These are phyloP conservation scores for Cyrtorhinus lividipennis DNA, from an alignment of 1,140 invertebrate genomes.

Conservation along the genomic window DNA sequence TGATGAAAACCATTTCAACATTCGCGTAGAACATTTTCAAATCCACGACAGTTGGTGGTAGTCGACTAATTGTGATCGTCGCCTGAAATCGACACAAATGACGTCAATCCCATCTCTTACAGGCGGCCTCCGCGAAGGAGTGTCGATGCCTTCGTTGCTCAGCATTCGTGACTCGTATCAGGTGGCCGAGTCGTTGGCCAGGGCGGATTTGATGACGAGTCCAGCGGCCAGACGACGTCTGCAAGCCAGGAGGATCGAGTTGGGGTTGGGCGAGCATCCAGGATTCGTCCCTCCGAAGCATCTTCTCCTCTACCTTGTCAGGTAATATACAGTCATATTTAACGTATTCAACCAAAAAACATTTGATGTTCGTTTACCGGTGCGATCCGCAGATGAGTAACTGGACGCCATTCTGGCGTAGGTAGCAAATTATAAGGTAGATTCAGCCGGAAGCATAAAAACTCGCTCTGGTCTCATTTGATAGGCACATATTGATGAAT, in stretches of 20 bases:
- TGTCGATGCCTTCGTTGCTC: constrained; percentile 24
- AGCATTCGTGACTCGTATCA: constrained; percentile 36
- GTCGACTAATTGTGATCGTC: background rate
- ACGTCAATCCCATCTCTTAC: background rate
- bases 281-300: constrained; percentile 43
- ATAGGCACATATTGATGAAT: no score
- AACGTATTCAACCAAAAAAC: no score
- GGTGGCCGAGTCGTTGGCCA: constrained; percentile 41
- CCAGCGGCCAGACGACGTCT: constrained; percentile 37
- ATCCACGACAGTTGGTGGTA: background rate
- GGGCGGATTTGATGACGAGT: constrained; percentile 39
- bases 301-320: constrained; percentile 43
- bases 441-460: no score
- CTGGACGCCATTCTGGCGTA: no score
- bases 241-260: constrained; percentile 35
- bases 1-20: no score
- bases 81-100: background rate
- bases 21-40: background rate
- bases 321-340: constrained; percentile 32
- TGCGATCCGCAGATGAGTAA: no score
- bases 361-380: background rate
- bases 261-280: constrained; percentile 31
- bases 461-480: no score
- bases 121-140: constrained; percentile 18
- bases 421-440: no score